A percentile compares a stretch with the other conserved stretches of the same genome.
Conservation (phyloP, 2,113 vertebrate species). For the Macaca nemestrina region DNA sequence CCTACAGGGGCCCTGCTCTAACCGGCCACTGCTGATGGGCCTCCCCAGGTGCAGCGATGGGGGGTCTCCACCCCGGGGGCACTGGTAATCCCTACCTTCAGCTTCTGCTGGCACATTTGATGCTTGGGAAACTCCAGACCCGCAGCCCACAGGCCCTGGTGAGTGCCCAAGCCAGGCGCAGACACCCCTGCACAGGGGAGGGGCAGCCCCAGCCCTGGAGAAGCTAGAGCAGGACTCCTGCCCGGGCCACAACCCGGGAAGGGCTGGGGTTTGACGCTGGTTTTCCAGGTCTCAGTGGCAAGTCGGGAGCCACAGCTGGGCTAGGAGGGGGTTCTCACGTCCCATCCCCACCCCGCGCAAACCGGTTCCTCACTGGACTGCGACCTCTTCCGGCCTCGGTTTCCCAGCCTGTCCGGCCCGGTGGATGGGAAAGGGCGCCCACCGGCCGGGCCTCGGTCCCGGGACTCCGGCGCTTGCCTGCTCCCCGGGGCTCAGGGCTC, state of each 20-base stretch:
- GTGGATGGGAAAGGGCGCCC: neutral
- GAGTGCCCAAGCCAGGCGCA: neutral
- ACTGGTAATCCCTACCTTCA: neutral
- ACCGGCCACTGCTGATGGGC: neutral
- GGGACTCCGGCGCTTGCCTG: neutral
- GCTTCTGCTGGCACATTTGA: neutral
- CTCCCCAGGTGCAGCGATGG: neutral
- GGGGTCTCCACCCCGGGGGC: neutral
- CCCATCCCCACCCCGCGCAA: neutral
- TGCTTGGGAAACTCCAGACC: neutral
- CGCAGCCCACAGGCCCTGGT: neutral
- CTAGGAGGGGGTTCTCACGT: neutral
- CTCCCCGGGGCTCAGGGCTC: neutral
- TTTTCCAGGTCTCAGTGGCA: neutral
- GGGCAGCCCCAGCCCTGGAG: neutral
- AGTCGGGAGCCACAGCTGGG: neutral
- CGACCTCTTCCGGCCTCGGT: neutral
- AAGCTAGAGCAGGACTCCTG: neutral
- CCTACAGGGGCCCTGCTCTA: neutral
- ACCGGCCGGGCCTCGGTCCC: neutral
- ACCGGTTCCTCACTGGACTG: neutral
- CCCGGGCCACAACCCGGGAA: neutral
- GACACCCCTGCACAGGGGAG: neutral
- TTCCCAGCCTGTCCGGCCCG: neutral
- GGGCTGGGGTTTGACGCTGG: neutral